These are phyloP conservation scores for Tenthredo scrophulariae DNA, from an alignment of 2,888 invertebrate species.

Conservation along the genomic window DNA sequence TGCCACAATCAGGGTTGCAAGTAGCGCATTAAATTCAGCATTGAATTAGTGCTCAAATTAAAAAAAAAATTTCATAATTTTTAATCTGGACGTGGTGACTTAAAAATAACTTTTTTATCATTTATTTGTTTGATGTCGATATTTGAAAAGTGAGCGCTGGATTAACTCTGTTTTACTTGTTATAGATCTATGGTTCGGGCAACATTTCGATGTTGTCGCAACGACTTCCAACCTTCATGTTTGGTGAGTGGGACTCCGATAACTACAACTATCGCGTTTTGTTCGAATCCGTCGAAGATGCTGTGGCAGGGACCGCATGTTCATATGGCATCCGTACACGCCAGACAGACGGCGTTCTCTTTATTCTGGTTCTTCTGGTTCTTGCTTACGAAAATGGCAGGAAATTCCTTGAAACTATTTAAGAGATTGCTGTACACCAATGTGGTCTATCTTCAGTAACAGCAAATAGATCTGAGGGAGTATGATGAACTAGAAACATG, in stretches of 20 bases:
- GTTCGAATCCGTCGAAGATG: constrained; percentile 84
- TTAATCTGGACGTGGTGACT: too few relatives aligned
- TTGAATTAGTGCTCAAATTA: too few relatives aligned
- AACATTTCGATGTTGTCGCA: constrained; percentile 89
- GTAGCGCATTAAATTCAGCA: too few relatives aligned
- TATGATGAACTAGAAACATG: background rate
- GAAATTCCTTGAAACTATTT: background rate
- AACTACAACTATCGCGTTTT: constrained; percentile 87
- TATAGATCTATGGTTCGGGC: constrained; percentile 81
- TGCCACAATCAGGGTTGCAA: too few relatives aligned
- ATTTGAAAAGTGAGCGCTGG: too few relatives aligned
- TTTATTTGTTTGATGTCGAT: too few relatives aligned
- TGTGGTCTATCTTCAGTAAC: too few relatives aligned
- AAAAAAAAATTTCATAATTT: too few relatives aligned
- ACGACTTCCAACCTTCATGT: constrained; percentile 86
- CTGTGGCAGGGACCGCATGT: constrained; percentile 87
- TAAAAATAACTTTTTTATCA: too few relatives aligned
- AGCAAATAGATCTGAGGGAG: too few relatives aligned
- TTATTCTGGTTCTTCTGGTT: background rate
- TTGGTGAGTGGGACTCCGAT: constrained; percentile 81
- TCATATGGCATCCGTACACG: background rate
- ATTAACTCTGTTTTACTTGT: background rate
- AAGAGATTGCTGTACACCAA: too few relatives aligned
- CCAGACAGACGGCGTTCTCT: background rate
- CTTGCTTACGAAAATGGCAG: background rate